A percentile compares a stretch with the other conserved stretches of the same genome.
These are phyloP conservation scores for Cranoglanis bouderius DNA, from an alignment of 2,113 vertebrate genomes.

Conservation along the genomic window DNA sequence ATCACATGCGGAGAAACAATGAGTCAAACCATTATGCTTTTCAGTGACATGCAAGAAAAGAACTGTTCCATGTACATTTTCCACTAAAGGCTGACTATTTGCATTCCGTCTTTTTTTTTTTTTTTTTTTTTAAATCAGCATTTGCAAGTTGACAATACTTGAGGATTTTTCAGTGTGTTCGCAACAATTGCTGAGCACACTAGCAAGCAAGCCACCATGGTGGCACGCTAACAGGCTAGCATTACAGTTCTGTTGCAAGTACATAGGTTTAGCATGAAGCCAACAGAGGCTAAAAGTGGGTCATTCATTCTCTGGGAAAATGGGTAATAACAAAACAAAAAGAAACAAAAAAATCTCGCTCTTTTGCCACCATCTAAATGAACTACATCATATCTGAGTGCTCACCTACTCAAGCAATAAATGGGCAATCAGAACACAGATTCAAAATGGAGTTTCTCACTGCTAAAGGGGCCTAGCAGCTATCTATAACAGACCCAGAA, in stretches of 20 bases:
- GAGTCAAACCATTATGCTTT: constrained; percentile 77
- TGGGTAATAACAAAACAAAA: constrained; percentile 68
- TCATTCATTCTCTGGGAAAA: constrained; percentile 85
- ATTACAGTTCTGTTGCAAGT: constrained; percentile 88
- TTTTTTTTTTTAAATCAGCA: constrained; percentile 79
- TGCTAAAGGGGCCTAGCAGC: constrained; percentile 75
- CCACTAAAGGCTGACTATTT: constrained; percentile 62
- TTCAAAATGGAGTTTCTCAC: constrained; percentile 73
- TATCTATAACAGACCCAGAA: constrained; percentile 69
- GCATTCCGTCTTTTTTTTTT: constrained; percentile 72
- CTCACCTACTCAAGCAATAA: constrained; percentile 88
- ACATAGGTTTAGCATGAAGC: constrained; percentile 85
- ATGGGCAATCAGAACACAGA: constrained; percentile 76
- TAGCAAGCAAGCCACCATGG: constrained; percentile 88
- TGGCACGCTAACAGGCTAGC: constrained; percentile 84
- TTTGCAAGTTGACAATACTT: constrained; percentile 99
- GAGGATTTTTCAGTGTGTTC: constrained; percentile 78
- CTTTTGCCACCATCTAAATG: constrained; percentile 82
- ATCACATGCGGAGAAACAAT: constrained; percentile 74
- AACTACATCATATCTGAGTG: constrained; percentile 77
- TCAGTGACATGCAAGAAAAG: constrained; percentile 76
- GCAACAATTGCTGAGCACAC: constrained; percentile 81
- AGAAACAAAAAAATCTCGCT: constrained; percentile 68
- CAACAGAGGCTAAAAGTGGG: constrained; percentile 76
- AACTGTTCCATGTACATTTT: constrained; percentile 69